Evolutionary conservation across 2,113 vertebrate genomes (phyloP).

Genomic region (Mobula hypostoma): DNA sequence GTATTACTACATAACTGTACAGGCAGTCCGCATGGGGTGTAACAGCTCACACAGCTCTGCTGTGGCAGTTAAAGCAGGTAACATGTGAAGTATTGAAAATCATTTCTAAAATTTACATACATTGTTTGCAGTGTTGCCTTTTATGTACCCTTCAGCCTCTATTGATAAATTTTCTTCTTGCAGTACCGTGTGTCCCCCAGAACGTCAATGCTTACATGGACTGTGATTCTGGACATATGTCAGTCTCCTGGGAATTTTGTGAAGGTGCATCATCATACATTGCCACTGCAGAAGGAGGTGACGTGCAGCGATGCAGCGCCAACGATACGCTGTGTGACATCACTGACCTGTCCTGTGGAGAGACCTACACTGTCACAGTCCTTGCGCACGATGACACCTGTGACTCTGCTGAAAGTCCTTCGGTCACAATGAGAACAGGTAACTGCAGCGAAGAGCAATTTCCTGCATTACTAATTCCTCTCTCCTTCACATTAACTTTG

Average conservation of each 20-base stretch:
- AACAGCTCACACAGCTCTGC: constrained; percentile 48
- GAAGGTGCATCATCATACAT: constrained; percentile 46
- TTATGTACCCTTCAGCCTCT: background rate
- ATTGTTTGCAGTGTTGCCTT: background rate
- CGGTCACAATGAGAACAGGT: constrained; percentile 53
- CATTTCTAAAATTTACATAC: background rate
- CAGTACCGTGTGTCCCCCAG: constrained; percentile 57
- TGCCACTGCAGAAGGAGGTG: constrained; percentile 43
- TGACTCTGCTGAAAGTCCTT: constrained; percentile 41
- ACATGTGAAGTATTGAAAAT: background rate
- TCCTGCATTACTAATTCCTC: background rate
- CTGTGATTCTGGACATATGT: constrained; percentile 52
- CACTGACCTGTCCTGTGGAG: constrained; percentile 48
- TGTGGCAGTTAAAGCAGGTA: constrained; percentile 52
- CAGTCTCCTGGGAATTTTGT: constrained; percentile 55
- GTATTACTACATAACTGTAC: constrained; percentile 53
- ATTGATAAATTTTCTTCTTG: constrained; percentile 15
- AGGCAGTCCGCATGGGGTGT: constrained; percentile 49
- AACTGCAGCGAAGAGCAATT: constrained; percentile 39
- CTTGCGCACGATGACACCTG: constrained; percentile 41
- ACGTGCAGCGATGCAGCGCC: constrained; percentile 41
- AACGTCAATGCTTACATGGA: constrained; percentile 46
- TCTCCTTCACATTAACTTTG: background rate
- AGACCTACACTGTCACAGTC: constrained; percentile 40
- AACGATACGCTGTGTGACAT: constrained; percentile 44